Base-by-base conservation (phyloP, 53 echinoderm and acorn worm species). In the Holothuria leucospilota region DNA sequence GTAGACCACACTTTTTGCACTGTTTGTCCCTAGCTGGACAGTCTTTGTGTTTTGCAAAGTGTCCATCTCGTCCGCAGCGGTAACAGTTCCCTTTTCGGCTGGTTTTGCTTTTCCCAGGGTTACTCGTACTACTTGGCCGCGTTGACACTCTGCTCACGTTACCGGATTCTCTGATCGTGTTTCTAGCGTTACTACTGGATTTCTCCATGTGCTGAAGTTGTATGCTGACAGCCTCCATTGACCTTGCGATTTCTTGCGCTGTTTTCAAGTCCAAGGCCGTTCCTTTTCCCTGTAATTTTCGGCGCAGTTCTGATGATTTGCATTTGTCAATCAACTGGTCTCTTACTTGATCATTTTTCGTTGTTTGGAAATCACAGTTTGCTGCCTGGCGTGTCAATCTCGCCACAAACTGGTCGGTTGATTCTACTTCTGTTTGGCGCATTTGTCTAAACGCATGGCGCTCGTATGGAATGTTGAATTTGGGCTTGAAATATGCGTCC, bases 321-420 rank as follows among this genome's bases (percentile, higher is more conserved):
- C 88, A 88, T 82, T 89, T 84, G 21, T 89, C 89, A 21, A 89
- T 89, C 73, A 89, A 71, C 13, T 89, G 73, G 23, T 84, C 83
- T 12, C 82, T 21, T 58, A 88, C 82, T 34, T 74, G 51, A 23
- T 74, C 75, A 74, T 39, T 13, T 25, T 74, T 1, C 4, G 68
- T 73, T 14, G 59, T 49, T 15, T 20, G 5, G 28, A 89, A 89
- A 63, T 89, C 83, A n/a, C n/a, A n/a, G n/a, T n/a, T n/a, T n/a
- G 59, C 89, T 42, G 85, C 89, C 49, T 84, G 59, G 21, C 84
- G 84, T 30, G 53, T 60, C 20, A 89, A 56, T 75, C 78, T 20
- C 6, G 62, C 84, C 20, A 89, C 84, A 23, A 85, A 89, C 39
- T 85, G 77, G 28, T 84, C 84, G 0, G 77, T 25, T 0, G 68